Conservation (phyloP, 2,888 invertebrate genomes). For the Branchipolynoe longqiensis region DNA sequence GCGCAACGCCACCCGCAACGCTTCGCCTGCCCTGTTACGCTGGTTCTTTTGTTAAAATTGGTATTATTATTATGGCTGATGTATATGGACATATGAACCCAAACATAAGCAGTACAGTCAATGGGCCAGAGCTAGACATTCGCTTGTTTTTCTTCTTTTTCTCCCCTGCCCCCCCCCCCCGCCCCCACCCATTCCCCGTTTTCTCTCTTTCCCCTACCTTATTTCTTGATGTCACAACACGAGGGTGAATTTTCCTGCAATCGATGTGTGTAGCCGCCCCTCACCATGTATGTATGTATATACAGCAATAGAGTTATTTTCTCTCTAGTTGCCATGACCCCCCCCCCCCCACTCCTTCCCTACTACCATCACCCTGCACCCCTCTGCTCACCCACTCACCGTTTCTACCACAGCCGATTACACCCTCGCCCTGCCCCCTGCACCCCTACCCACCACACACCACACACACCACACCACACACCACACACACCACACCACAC, state of each 20-base stretch:
- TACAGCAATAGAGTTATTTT: constrained; percentile 5
- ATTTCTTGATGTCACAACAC: no score
- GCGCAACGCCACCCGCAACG: neutral
- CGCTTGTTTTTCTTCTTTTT: no score
- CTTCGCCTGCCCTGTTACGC: no score
- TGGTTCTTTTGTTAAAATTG: no score
- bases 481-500: neutral
- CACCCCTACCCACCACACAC: no score
- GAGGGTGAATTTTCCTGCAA: neutral
- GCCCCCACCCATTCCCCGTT: neutral
- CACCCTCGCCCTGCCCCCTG: no score
- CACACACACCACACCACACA: no score
- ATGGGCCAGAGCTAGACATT: no score
- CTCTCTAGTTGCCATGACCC: constrained; percentile 15
- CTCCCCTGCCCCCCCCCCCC: neutral
- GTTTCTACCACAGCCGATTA: no score
- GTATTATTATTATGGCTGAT: neutral
- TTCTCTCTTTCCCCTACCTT: neutral
- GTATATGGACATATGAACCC: neutral
- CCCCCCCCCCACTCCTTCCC: neutral
- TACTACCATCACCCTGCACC: constrained; percentile 2
- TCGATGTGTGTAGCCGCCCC: constrained; percentile 13
- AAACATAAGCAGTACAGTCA: neutral
- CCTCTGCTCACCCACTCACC: no score
- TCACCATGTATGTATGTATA: constrained; percentile 37